Evolutionary conservation across 2,113 vertebrate genomes (phyloP).

Genomic region (Semnornis frantzii): DNA sequence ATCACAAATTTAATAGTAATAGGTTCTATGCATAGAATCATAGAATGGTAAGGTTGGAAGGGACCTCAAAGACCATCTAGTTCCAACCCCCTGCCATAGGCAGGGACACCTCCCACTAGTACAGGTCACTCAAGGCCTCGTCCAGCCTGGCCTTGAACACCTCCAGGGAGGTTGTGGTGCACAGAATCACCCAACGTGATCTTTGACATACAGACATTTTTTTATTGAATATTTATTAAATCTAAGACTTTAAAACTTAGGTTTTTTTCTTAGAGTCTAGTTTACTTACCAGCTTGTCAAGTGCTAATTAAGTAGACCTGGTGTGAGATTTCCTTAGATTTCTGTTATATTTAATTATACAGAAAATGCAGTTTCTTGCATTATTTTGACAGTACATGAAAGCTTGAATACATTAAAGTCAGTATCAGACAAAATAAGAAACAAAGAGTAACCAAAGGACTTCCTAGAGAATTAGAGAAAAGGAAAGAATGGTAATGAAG

Average conservation of each 20-base stretch:
- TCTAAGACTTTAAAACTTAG: not conserved
- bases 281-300: slow-evolving; percentile 16
- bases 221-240: not conserved
- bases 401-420: slow-evolving; percentile 5
- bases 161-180: too few species aligned
- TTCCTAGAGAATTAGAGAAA: not conserved
- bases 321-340: not conserved
- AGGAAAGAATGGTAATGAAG: not conserved
- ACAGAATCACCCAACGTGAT: too few species aligned
- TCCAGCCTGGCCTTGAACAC: too few species aligned
- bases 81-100: too few species aligned
- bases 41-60: too few species aligned
- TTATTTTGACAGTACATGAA: not conserved
- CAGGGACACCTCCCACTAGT: too few species aligned
- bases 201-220: not conserved
- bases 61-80: too few species aligned
- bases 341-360: slow-evolving; percentile 47
- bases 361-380: not conserved
- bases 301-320: not conserved
- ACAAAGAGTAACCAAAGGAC: not conserved
- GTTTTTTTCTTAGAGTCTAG: not conserved
- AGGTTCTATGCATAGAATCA: too few species aligned
- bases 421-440: slow-evolving; percentile 5
- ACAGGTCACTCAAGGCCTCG: too few species aligned
- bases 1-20: too few species aligned